These are phyloP conservation scores for Ptychadena robeensis DNA, from an alignment of 2,797 vertebrate genomes.

Conservation along the genomic window DNA sequence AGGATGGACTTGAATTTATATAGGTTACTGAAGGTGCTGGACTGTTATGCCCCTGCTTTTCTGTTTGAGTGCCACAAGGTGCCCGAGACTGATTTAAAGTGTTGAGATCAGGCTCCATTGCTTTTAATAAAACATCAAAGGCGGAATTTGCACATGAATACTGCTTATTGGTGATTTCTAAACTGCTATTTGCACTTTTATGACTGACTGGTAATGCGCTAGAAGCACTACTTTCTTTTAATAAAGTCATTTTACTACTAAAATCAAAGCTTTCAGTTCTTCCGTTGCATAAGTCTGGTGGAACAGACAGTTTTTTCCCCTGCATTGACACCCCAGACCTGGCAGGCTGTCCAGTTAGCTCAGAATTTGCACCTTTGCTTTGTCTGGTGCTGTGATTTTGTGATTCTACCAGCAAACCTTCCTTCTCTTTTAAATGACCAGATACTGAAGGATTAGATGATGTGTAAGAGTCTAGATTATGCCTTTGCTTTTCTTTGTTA, in stretches of 20 bases:
- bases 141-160: slow-evolving; percentile 82
- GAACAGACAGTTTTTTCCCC: slow-evolving; percentile 65
- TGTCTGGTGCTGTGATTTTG: slow-evolving; percentile 74
- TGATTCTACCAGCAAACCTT: slow-evolving; percentile 69
- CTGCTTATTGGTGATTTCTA: slow-evolving; percentile 68
- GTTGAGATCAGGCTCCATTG: slow-evolving; percentile 97
- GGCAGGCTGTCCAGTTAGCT: slow-evolving; percentile 67
- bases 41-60: slow-evolving; percentile 78
- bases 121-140: slow-evolving; percentile 94
- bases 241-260: slow-evolving; percentile 60
- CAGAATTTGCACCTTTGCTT: slow-evolving; percentile 72
- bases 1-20: slow-evolving; percentile 73
- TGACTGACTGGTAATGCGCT: slow-evolving; percentile 69
- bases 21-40: slow-evolving; percentile 74
- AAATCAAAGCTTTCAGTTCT: slow-evolving; percentile 69
- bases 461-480: slow-evolving; percentile 70
- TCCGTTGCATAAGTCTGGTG: slow-evolving; percentile 72
- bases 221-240: slow-evolving; percentile 63
- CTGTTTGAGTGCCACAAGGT: slow-evolving; percentile 74
- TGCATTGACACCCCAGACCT: slow-evolving; percentile 66
- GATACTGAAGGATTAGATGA: slow-evolving; percentile 71
- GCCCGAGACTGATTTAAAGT: slow-evolving; percentile 86
- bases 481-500: slow-evolving; percentile 79
- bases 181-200: slow-evolving; percentile 74
- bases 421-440: slow-evolving; percentile 64